Conservation (phyloP, 2,113 vertebrate genomes). For the Ochotona curzoniae region DNA sequence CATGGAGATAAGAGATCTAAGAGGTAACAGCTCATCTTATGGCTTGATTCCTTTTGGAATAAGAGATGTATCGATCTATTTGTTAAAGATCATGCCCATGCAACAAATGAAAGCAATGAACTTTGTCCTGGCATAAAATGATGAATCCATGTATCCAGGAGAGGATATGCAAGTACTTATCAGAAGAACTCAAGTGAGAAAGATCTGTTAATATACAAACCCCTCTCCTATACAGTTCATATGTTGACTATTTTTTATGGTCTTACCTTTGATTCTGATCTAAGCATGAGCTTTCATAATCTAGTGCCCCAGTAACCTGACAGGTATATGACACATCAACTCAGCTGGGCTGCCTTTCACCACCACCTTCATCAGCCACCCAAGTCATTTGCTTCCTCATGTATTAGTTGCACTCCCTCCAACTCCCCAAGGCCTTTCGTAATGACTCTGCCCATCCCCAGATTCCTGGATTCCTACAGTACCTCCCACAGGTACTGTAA, state of each 20-base stretch:
- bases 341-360: not conserved
- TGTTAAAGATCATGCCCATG: not conserved
- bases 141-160: not conserved
- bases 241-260: not conserved
- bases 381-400: not conserved
- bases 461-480: not conserved
- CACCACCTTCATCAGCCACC: not conserved
- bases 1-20: not conserved
- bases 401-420: not conserved
- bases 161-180: not conserved
- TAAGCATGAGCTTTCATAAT: not conserved
- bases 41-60: not conserved
- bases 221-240: not conserved
- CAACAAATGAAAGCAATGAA: not conserved
- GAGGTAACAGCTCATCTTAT: not conserved
- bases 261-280: not conserved
- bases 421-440: not conserved
- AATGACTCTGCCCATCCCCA: not conserved
- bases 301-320: not conserved
- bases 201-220: not conserved
- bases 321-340: not conserved
- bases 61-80: not conserved
- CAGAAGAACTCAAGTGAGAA: not conserved
- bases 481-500: not conserved
- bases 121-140: not conserved